Base-by-base conservation (phyloP, 2,113 vertebrate genomes). In the Prunella himalayana region DNA sequence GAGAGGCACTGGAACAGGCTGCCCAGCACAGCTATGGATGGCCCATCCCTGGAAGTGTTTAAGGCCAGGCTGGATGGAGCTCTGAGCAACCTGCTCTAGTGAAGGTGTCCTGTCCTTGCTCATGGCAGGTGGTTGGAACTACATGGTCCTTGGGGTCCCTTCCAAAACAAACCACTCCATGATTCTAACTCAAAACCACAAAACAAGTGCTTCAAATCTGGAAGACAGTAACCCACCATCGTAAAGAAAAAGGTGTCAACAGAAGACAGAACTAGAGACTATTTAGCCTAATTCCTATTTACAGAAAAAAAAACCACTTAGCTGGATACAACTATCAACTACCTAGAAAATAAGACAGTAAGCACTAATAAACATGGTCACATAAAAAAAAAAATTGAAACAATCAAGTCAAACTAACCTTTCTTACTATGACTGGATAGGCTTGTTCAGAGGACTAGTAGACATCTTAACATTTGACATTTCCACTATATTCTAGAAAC, bases 361-460 rank as follows among this genome's bases (percentile, higher is more conserved):
- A 82, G 60, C 60, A 39, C 18, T 56, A 76, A 51, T 15, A 57
- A 60, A 72, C 10, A 72, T 0, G 1, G 22, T 37, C 25, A 25
- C 1, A 5, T 16, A 11, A 15, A 15, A 59, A 15, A 15, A 59
- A 54, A 56, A 16, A 27, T 14, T 6, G 0, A 3, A n/a, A 2
- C 27, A 35, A 16, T 4, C 30, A 61, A 66, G 50, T 14, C 35
- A 81, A 91, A 73, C 18, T 19, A 73, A 42, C 13, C 9, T 71
- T 22, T 35, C 21, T 37, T 66, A 80, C 50, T 37, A 9, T 15
- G 21, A 41, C 39, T 63, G 28, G 4, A 81, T 1, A 51, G 20
- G 44, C 15, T 59, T 82, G 56, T 54, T 45, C 54, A 75, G 25
- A 90, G 49, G 12, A 61, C 19, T 16, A 24, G 3, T 0, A 73